Percentiles rank a stretch among this genome's conserved stretches.
Evolutionary conservation across 2,888 invertebrate species (phyloP).

Genomic region (Athalia circularis): DNA sequence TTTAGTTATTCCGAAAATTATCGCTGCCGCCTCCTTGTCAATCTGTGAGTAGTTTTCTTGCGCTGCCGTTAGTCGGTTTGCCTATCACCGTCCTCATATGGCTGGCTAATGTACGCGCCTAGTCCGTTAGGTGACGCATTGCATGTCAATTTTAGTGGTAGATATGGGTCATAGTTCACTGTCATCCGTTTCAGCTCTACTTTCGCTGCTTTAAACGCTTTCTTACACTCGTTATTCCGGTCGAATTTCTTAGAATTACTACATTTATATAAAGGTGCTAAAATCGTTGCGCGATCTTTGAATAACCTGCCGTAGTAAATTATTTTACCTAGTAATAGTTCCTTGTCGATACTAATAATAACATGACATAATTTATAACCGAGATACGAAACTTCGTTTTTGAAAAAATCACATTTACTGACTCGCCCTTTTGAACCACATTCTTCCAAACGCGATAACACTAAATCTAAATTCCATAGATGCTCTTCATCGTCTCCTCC

Average conservation of each 20-base stretch:
- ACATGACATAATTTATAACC: constrained; percentile 26
- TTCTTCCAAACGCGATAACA: constrained; percentile 19
- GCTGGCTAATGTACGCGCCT: not conserved
- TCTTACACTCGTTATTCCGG: not conserved
- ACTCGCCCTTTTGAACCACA: constrained; percentile 8
- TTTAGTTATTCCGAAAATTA: constrained; percentile 22
- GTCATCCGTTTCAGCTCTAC: not conserved
- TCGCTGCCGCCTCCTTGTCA: constrained; percentile 24
- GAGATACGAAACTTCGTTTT: constrained; percentile 28
- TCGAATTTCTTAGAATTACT: constrained; percentile 11
- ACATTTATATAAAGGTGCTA: constrained; percentile 41
- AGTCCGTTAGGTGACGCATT: constrained; percentile 10
- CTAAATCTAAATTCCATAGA: constrained; percentile 36
- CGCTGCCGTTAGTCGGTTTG: no score
- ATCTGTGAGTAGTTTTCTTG: no score
- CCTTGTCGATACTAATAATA: constrained; percentile 14
- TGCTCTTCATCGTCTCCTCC: constrained; percentile 23
- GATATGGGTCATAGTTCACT: not conserved
- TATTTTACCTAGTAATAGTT: constrained; percentile 43
- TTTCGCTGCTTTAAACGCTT: not conserved
- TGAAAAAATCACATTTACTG: constrained; percentile 33
- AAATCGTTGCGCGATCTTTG: constrained; percentile 38
- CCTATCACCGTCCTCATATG: not conserved
- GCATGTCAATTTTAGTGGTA: constrained; percentile 7
- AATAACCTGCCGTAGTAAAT: constrained; percentile 47